Percentiles rank a stretch among this genome's conserved stretches.
Evolutionary conservation across 2,113 vertebrate genomes (phyloP).

Genomic region (Anarhynchus alexandrinus): DNA sequence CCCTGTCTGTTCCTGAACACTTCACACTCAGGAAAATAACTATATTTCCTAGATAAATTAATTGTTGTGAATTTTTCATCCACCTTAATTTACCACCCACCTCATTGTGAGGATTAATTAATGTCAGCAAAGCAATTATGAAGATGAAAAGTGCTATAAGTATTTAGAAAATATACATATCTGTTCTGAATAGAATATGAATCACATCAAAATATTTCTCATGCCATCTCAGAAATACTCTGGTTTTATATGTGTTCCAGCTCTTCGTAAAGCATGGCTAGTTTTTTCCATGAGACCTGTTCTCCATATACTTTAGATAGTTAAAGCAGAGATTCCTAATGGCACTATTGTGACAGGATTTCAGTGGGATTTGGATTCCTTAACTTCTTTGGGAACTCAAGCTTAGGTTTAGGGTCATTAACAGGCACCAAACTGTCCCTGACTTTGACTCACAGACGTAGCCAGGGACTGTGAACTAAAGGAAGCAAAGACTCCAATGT

Average conservation of each 20-base stretch:
- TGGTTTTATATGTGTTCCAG: not conserved
- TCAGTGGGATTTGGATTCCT: not conserved
- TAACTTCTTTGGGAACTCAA: not conserved
- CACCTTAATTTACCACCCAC: not conserved
- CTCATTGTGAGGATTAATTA: constrained; percentile 7
- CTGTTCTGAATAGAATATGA: not conserved
- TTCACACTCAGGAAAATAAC: not conserved
- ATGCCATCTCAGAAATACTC: not conserved
- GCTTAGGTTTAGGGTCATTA: not conserved
- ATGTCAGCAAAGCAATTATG: not conserved
- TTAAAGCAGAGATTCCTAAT: not conserved
- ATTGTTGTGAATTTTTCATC: constrained; percentile 13
- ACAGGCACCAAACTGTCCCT: not conserved
- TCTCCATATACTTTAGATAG: not conserved
- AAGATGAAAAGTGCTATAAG: not conserved
- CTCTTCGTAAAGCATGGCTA: not conserved
- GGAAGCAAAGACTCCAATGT: not conserved
- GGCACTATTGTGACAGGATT: not conserved
- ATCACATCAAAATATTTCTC: not conserved
- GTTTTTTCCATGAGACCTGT: not conserved
- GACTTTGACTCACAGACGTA: not conserved
- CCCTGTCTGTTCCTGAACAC: not conserved
- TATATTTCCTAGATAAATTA: not conserved
- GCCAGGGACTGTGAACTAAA: not conserved
- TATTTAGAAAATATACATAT: not conserved